These are phyloP conservation scores for Scrobipalpa costella DNA, from an alignment of 2,888 invertebrate genomes.

Conservation along the genomic window DNA sequence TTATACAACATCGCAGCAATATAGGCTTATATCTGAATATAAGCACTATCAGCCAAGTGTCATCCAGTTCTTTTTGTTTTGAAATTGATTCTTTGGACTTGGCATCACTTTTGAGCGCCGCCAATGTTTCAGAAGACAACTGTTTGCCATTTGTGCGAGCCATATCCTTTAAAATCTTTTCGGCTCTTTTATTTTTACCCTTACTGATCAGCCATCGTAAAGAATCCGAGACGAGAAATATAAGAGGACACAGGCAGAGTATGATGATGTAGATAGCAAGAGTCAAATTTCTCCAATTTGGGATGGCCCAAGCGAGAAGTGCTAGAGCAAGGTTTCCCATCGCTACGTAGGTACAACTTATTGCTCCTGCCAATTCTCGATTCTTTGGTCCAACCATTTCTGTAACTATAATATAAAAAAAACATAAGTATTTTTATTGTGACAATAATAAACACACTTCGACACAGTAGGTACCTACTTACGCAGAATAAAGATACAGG, in stretches of 20 bases:
- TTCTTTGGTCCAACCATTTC: slow-evolving; percentile 85
- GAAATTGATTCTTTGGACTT: no score
- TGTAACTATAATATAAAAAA: slow-evolving; percentile 76
- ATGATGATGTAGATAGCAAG: slow-evolving; percentile 82
- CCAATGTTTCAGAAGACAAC: slow-evolving; percentile 61
- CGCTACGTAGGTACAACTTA: neutral
- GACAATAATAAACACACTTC: no score
- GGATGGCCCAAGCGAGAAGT: slow-evolving; percentile 77
- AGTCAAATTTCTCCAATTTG: slow-evolving; percentile 82
- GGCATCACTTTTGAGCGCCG: slow-evolving; percentile 42
- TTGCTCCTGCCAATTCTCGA: neutral
- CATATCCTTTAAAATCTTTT: slow-evolving; percentile 35
- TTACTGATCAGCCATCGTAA: slow-evolving; percentile 84
- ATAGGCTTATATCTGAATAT: slow-evolving; percentile 68
- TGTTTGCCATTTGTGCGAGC: slow-evolving; percentile 16
- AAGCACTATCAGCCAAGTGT: slow-evolving; percentile 42
- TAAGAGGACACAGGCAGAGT: slow-evolving; percentile 74
- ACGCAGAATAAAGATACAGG: no score
- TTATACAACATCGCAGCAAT: slow-evolving; percentile 68
- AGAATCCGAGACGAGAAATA: slow-evolving; percentile 84
- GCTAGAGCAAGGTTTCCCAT: neutral
- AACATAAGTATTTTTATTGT: no score
- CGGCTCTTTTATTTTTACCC: slow-evolving; percentile 79
- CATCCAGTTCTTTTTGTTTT: slow-evolving; percentile 34
- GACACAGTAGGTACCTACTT: no score